Percentiles rank a stretch among this genome's conserved stretches.
Conservation (phyloP, 2,113 vertebrate species). For the Dendrocopos noguchii region DNA sequence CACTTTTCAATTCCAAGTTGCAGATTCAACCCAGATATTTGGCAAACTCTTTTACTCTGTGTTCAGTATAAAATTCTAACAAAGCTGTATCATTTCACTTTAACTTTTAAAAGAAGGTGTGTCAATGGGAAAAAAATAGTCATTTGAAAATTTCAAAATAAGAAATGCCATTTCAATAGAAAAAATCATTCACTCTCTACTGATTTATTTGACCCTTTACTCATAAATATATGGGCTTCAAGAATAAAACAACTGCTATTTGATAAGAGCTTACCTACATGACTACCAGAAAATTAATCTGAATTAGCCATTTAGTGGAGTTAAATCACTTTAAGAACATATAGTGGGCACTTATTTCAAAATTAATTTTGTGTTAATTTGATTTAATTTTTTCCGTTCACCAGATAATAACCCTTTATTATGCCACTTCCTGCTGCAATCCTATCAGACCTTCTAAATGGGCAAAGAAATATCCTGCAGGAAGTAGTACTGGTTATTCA, state of each 20-base stretch:
- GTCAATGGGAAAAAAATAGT: neutral
- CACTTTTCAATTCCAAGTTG: neutral
- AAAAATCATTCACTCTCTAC: neutral
- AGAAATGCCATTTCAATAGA: neutral
- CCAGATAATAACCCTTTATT: neutral
- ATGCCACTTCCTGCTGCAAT: neutral
- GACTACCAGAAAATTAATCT: neutral
- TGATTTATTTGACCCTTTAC: neutral
- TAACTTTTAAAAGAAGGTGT: neutral
- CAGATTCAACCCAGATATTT: neutral
- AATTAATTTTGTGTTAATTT: conserved; percentile 19
- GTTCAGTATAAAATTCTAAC: neutral
- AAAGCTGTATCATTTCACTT: neutral
- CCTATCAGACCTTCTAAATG: neutral
- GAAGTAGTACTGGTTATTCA: neutral
- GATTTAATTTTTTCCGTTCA: neutral
- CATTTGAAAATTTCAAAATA: neutral
- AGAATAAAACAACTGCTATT: neutral
- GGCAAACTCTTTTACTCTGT: neutral
- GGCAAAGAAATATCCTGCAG: neutral
- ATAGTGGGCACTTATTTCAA: neutral
- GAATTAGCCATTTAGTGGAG: neutral
- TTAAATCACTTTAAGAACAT: neutral
- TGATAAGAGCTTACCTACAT: neutral
- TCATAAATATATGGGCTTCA: neutral